phyloP scores from a whole-genome alignment of 2,888 invertebrate genomes.

The Neocrepidodera transversa region DNA sequence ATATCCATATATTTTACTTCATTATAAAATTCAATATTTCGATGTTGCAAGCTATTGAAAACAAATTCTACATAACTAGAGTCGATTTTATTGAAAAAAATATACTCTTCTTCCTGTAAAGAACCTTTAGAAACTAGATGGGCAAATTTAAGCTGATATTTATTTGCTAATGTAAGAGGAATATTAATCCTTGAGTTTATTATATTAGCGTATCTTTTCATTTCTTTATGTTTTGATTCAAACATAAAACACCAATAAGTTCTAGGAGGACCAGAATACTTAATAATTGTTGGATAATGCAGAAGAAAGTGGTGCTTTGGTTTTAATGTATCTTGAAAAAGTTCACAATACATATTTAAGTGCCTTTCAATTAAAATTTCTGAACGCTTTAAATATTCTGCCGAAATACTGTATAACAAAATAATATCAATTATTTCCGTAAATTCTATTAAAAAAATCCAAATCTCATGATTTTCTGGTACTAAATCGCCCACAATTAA shows the following conservation, averaged over 20 bases:
- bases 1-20: too few relatives aligned
- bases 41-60: too few relatives aligned
- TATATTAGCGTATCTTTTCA: constrained; percentile 44
- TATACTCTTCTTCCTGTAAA: too few relatives aligned
- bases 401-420: constrained; percentile 29
- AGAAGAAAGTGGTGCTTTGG: constrained; percentile 44
- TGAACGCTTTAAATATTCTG: constrained; percentile 24
- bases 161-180: background rate
- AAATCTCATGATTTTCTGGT: constrained; percentile 41
- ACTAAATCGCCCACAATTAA: constrained; percentile 39
- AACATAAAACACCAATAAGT: constrained; percentile 38
- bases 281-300: constrained; percentile 41
- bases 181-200: background rate
- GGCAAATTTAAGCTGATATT: background rate
- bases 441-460: constrained; percentile 41
- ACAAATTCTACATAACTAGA: too few relatives aligned
- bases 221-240: constrained; percentile 42
- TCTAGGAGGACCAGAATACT: constrained; percentile 25
- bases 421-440: constrained; percentile 43
- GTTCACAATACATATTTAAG: constrained; percentile 26
- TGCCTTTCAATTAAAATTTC: constrained; percentile 32
- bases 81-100: too few relatives aligned
- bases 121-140: too few relatives aligned
- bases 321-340: constrained; percentile 43
- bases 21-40: too few relatives aligned